Evolutionary conservation across 2,113 vertebrate genomes (phyloP).

Genomic region (Phoenicopterus ruber): DNA sequence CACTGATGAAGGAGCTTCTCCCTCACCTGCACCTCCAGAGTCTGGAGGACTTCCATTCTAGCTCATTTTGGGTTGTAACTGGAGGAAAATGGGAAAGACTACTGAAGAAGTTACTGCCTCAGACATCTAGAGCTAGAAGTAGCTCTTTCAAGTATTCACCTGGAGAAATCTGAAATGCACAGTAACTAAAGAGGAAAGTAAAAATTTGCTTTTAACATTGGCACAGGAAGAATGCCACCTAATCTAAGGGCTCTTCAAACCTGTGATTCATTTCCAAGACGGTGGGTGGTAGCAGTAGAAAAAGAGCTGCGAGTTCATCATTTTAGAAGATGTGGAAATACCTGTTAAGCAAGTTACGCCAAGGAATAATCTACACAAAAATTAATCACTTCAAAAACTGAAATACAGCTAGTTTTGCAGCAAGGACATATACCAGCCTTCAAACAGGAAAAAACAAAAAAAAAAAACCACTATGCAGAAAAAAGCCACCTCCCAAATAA

Average conservation of each 20-base stretch:
- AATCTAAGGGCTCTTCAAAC: not conserved
- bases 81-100: not conserved
- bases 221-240: not conserved
- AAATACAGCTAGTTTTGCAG: not conserved
- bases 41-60: not conserved
- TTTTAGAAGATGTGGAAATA: not conserved
- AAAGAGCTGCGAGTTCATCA: not conserved
- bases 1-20: not conserved
- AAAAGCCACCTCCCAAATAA: not conserved
- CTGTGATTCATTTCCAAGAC: not conserved
- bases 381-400: not conserved
- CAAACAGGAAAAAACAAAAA: not conserved
- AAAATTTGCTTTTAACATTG: not conserved
- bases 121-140: not conserved
- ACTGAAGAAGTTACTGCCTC: not conserved
- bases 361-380: not conserved
- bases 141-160: not conserved
- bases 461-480: fast-evolving
- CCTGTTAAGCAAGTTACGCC: not conserved
- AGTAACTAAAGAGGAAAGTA: not conserved
- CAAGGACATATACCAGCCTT: not conserved
- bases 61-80: not conserved
- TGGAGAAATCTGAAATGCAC: not conserved
- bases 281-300: not conserved
- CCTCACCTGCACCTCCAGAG: not conserved